A percentile compares a stretch with the other conserved stretches of the same genome.
These are phyloP conservation scores for Chydorus sphaericus DNA, from an alignment of 2,888 invertebrate genomes.

Conservation along the genomic window DNA sequence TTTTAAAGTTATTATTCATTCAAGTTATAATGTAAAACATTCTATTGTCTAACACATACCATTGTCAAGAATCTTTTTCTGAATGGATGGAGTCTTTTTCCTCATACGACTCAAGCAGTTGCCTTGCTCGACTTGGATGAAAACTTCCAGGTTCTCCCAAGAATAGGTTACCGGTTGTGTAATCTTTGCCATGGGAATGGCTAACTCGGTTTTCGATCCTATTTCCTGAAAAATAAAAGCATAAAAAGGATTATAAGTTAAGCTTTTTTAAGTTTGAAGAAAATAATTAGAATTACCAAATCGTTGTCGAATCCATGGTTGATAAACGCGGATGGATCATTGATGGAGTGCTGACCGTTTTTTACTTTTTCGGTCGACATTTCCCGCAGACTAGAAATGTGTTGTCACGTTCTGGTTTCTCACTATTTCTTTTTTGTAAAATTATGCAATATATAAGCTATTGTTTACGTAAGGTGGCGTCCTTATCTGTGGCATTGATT, in stretches of 20 bases:
- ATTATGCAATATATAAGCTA: too few relatives aligned
- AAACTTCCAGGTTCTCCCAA: conserved; percentile 24
- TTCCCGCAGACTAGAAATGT: too few relatives aligned
- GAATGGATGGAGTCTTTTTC: conserved; percentile 8
- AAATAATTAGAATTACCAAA: neutral
- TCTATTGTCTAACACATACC: conserved; percentile 15
- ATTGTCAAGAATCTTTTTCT: conserved; percentile 22
- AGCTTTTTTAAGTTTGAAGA: neutral
- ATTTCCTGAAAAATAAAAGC: too few relatives aligned
- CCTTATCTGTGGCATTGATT: too few relatives aligned
- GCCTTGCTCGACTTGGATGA: conserved; percentile 17
- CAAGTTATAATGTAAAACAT: neutral
- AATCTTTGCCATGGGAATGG: neutral
- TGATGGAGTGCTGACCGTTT: neutral
- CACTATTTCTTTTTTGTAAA: too few relatives aligned
- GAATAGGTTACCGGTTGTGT: conserved; percentile 21
- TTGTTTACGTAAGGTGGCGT: too few relatives aligned
- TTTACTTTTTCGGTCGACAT: neutral
- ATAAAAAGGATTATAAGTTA: neutral
- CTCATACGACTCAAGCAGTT: conserved; percentile 6
- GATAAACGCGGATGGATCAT: neutral
- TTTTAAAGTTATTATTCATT: neutral
- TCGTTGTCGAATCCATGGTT: neutral
- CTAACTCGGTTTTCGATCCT: neutral
- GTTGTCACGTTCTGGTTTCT: too few relatives aligned